Percentiles rank a stretch among this genome's conserved stretches.
Evolutionary conservation across 2,113 vertebrate genomes (phyloP).

Genomic region (Pyxicephalus adspersus): DNA sequence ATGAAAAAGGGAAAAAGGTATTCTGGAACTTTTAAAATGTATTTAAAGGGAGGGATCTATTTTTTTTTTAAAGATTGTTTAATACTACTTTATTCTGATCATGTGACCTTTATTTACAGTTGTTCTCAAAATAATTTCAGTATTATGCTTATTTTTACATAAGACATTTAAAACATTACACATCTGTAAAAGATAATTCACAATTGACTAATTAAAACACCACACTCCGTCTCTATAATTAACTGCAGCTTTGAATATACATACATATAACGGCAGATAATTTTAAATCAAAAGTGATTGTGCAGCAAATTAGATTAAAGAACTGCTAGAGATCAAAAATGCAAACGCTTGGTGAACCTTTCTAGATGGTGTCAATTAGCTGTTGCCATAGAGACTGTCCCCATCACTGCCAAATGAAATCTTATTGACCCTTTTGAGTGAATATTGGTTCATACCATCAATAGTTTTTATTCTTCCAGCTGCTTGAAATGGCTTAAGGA

Average conservation of each 20-base stretch:
- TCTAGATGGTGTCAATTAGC: background rate
- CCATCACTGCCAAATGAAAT: background rate
- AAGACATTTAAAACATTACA: background rate
- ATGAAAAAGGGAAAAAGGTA: no score
- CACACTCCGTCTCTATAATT: slow-evolving; percentile 8
- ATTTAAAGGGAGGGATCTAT: no score
- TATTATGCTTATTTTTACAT: no score
- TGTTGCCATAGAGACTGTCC: slow-evolving; percentile 6
- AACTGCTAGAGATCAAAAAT: background rate
- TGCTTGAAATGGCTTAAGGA: background rate
- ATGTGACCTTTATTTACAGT: no score
- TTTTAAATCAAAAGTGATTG: slow-evolving; percentile 13
- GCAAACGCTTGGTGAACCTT: background rate
- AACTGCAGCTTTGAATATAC: background rate
- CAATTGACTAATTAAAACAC: slow-evolving; percentile 9
- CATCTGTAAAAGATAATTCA: background rate
- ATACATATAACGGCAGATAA: background rate
- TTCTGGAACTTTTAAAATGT: no score
- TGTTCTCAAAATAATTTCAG: no score
- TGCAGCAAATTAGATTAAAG: background rate
- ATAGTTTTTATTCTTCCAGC: background rate
- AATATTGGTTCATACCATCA: slow-evolving; percentile 6
- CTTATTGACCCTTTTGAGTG: slow-evolving; percentile 2
- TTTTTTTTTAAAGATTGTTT: no score
- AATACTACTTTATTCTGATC: no score